These are phyloP conservation scores for Eupithecia insigniata DNA, from an alignment of 2,888 invertebrate species.

Conservation along the genomic window DNA sequence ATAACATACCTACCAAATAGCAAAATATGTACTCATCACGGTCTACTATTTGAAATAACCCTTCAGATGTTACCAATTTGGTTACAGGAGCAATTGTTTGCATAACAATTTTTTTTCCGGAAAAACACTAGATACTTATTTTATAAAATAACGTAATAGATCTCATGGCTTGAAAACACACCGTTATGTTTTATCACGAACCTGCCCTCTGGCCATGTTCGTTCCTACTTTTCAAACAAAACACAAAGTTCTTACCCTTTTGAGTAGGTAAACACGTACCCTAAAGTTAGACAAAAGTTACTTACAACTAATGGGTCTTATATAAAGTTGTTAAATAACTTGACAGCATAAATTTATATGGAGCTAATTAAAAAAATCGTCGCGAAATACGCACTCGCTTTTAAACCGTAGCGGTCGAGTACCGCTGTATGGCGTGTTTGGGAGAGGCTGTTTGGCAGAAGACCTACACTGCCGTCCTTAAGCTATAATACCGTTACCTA, in stretches of 20 bases:
- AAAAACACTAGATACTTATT: neutral
- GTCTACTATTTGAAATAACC: no score
- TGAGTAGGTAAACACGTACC: conserved; percentile 36
- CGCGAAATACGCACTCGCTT: no score
- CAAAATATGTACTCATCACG: no score
- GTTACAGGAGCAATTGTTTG: neutral
- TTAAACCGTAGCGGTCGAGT: no score
- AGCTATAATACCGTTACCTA: no score
- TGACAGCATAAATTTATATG: conserved; percentile 5
- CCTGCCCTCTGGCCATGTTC: conserved; percentile 22
- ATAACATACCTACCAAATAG: no score
- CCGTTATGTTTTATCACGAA: conserved; percentile 16
- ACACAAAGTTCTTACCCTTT: conserved; percentile 36
- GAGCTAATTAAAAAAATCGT: neutral
- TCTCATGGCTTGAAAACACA: conserved; percentile 15
- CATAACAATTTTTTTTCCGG: neutral
- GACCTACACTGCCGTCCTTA: no score
- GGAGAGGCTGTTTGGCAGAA: no score
- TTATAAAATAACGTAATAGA: neutral
- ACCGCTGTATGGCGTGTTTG: no score
- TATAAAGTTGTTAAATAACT: conserved; percentile 36
- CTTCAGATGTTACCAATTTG: neutral
- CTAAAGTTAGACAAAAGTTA: conserved; percentile 39
- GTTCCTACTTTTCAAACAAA: conserved; percentile 34
- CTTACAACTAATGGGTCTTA: conserved; percentile 33